A percentile compares a stretch with the other conserved stretches of the same genome.
Evolutionary conservation across 2,888 invertebrate genomes (phyloP).

Genomic region (Alsophila aescularia): DNA sequence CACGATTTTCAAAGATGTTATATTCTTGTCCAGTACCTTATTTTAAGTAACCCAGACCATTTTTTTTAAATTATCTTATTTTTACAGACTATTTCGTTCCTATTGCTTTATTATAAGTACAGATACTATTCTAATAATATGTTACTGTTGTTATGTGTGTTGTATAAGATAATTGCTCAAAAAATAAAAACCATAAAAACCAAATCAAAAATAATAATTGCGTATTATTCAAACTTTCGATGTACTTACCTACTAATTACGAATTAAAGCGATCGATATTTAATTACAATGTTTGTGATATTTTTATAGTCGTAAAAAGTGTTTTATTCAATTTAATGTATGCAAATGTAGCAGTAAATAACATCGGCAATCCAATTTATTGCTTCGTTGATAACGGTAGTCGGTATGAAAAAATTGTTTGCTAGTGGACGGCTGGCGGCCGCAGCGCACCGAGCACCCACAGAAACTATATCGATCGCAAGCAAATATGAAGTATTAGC

Average conservation of each 20-base stretch:
- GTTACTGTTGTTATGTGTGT: too few species aligned
- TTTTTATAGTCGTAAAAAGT: conserved; percentile 18
- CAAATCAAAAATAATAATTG: background rate
- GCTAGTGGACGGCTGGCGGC: conserved; percentile 29
- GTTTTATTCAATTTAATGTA: conserved; percentile 42
- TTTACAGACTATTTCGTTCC: too few species aligned
- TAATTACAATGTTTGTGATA: conserved; percentile 24
- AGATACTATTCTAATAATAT: too few species aligned
- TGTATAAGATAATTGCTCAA: background rate
- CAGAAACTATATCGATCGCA: background rate
- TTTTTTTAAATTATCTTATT: too few species aligned
- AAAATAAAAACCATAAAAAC: background rate
- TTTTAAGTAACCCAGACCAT: too few species aligned
- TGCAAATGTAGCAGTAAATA: conserved; percentile 54
- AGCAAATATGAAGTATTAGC: background rate
- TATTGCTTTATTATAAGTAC: too few species aligned
- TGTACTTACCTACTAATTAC: background rate
- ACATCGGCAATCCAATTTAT: conserved; percentile 48
- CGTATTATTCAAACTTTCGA: conserved; percentile 4
- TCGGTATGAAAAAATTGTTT: conserved; percentile 43
- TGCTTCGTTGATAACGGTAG: conserved; percentile 51
- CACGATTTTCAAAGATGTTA: too few species aligned
- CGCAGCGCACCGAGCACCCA: background rate
- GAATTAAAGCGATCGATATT: conserved; percentile 17
- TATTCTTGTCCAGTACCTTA: too few species aligned